Evolutionary conservation across 1,140 invertebrate species (phyloP).

Genomic region (Limonius californicus): DNA sequence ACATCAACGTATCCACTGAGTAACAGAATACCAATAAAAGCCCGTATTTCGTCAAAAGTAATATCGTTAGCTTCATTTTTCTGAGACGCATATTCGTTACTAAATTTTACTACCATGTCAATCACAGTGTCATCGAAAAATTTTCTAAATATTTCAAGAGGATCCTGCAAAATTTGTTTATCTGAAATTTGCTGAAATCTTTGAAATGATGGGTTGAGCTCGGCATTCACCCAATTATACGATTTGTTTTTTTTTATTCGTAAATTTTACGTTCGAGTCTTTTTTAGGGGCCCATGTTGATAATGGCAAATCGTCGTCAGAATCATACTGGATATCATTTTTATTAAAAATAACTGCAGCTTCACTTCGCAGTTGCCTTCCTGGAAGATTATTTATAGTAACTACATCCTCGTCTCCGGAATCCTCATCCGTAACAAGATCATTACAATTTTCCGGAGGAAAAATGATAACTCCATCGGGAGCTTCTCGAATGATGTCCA

Average conservation of each 20-base stretch:
- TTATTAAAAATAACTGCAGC: too few relatives aligned
- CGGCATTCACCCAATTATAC: neutral
- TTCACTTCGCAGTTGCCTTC: neutral
- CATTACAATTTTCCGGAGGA: too few relatives aligned
- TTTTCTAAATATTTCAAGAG: too few relatives aligned
- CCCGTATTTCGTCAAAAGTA: neutral
- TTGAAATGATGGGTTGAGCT: neutral
- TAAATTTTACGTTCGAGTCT: neutral
- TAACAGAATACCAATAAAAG: neutral
- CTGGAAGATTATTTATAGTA: neutral
- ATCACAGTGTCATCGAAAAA: too few relatives aligned
- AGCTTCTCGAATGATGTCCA: too few relatives aligned
- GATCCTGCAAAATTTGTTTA: too few relatives aligned
- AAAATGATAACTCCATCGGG: neutral
- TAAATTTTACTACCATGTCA: too few relatives aligned
- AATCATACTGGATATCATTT: too few relatives aligned
- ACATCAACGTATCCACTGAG: slow-evolving; percentile 6
- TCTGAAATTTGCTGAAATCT: too few relatives aligned
- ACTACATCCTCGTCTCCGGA: too few relatives aligned
- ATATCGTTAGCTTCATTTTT: neutral
- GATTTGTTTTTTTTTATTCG: neutral
- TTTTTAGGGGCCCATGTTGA: neutral
- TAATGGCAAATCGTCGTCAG: too few relatives aligned
- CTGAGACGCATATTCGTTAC: too few relatives aligned
- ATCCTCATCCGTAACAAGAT: neutral